Evolutionary conservation across 1,140 invertebrate species (phyloP).

Genomic region (Physella acuta): DNA sequence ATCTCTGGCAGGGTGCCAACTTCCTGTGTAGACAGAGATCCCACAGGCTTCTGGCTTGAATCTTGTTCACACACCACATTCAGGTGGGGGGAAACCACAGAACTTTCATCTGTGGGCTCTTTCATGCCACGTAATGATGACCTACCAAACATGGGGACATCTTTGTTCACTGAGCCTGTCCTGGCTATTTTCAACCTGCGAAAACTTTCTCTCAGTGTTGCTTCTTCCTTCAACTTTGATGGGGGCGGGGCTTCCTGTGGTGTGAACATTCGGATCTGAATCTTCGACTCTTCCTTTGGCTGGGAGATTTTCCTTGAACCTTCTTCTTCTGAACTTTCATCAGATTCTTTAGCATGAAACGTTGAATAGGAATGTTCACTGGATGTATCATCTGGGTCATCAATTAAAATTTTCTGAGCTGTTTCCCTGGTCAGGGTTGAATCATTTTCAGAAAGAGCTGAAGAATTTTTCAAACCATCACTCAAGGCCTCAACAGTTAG

Average conservation of each 20-base stretch:
- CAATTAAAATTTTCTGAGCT: constrained; percentile 12
- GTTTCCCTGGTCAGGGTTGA: neutral
- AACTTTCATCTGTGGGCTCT: constrained; percentile 9
- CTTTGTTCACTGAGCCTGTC: constrained; percentile 36
- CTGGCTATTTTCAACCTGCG: constrained; percentile 51
- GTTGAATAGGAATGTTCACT: constrained; percentile 52
- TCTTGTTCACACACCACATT: constrained; percentile 16
- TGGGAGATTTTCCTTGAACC: constrained; percentile 25
- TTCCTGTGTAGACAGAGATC: neutral
- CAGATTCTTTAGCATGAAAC: constrained; percentile 45
- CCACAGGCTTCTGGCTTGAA: neutral
- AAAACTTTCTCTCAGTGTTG: constrained; percentile 51
- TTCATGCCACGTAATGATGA: constrained; percentile 19
- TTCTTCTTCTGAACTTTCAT: constrained; percentile 40
- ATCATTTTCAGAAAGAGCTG: neutral
- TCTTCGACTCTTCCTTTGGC: constrained; percentile 37
- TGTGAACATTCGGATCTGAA: constrained; percentile 47
- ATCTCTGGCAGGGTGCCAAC: constrained; percentile 4
- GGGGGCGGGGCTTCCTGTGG: constrained; percentile 50
- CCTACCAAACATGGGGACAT: neutral
- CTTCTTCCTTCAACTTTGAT: constrained; percentile 50
- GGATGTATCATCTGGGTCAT: constrained; percentile 45
- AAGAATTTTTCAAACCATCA: neutral
- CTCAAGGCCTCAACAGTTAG: neutral
- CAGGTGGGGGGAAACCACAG: neutral